Evolutionary conservation across 2,113 vertebrate species (phyloP).

Genomic region (Isurus oxyrinchus): DNA sequence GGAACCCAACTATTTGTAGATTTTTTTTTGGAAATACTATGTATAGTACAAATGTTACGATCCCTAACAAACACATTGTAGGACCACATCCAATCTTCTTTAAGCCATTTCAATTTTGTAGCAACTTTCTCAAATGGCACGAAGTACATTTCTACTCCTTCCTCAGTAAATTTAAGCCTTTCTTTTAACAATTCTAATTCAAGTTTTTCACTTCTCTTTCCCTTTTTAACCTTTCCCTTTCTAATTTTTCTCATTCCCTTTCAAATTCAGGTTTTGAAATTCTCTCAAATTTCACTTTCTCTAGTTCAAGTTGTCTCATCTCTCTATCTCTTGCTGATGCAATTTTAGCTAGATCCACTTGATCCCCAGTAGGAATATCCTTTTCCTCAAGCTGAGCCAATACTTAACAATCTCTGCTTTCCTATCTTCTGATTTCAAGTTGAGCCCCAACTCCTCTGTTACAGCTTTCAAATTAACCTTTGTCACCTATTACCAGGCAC

Average conservation of each 20-base stretch:
- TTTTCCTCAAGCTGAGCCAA: no score
- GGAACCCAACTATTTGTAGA: neutral
- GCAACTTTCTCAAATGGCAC: neutral
- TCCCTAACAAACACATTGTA: neutral
- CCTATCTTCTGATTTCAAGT: no score
- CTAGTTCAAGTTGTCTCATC: neutral
- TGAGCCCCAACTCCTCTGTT: no score
- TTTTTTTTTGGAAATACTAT: neutral
- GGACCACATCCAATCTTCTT: neutral
- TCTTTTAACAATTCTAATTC: neutral
- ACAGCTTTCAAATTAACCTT: no score
- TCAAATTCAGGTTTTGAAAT: neutral
- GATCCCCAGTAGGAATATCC: no score
- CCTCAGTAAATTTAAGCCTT: neutral
- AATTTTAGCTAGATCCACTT: no score
- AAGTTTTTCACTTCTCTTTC: neutral
- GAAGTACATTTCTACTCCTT: neutral
- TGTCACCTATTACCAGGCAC: no score
- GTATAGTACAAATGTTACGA: neutral
- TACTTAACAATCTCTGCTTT: no score
- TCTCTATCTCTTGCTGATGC: no score
- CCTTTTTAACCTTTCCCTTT: neutral
- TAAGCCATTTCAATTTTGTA: neutral
- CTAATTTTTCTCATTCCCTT: neutral
- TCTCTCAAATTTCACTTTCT: neutral